Base-by-base conservation (phyloP, 2,797 vertebrate genomes). In the Mycteria americana region DNA sequence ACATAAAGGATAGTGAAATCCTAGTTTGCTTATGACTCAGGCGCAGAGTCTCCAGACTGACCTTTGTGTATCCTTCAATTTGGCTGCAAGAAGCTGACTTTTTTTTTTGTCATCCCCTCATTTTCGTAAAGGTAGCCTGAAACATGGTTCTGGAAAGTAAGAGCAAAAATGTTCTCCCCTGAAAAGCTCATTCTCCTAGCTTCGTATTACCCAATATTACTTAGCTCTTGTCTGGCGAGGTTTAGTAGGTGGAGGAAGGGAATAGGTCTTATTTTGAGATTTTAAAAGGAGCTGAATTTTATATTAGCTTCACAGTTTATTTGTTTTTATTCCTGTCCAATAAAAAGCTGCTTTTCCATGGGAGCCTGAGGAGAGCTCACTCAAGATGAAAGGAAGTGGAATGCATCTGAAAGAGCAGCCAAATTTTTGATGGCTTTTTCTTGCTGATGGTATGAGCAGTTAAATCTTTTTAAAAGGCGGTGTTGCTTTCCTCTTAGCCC, bases 351-450 rank as follows among this genome's bases (percentile, higher is more conserved):
- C 57, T 93, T 95, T 92, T 95, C 85, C 76, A 48, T 78, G 94
- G 62, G 73, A 95, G 43, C 88, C 80, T 81, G 79, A 84, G 65
- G 64, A 85, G 62, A 92, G 31, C 65, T 90, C 11, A 11, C 54
- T 95, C 21, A 45, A 87, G 93, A 94, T 95, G 70, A 95, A 96
- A 95, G 79, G 73, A 94, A 91, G 31, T 76, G 88, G 83, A 97
- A 93, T 92, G 79, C 76, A 25, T 88, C 85, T 78, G 79, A 92
- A 54, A 94, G n/a, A 67, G 54, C 30, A 41, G 94, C 88, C 88
- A 94, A 46, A 81, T 79, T 62, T 62, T 75, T 69, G 63, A 81
- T 86, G 80, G 15, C 35, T 81, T 94, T 84, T 91, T 92, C 76
- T 88, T 79, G 53, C 53, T 3, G 35, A 72, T 88, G 43, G 18